phyloP scores from a whole-genome alignment of 2,888 invertebrate species.

The Dascillus cervinus region DNA sequence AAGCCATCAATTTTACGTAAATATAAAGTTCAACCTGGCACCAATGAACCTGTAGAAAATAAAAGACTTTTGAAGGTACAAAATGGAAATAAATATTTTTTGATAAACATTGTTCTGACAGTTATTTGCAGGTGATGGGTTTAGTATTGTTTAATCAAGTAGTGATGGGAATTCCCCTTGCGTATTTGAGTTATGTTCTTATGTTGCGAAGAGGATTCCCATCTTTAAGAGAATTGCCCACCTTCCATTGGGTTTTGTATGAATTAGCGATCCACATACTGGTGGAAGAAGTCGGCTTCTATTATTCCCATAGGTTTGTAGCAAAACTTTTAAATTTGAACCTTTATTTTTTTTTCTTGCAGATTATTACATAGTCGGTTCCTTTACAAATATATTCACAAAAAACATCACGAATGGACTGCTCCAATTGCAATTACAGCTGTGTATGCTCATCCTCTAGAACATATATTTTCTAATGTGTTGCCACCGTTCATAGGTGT shows the following conservation, averaged over 20 bases:
- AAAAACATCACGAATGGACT: slow-evolving; percentile 83
- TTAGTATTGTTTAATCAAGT: slow-evolving; percentile 68
- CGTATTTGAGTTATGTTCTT: slow-evolving; percentile 51
- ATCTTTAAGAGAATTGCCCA: slow-evolving; percentile 61
- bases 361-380: slow-evolving; percentile 66
- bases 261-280: slow-evolving; percentile 67
- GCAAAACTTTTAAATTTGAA: not conserved
- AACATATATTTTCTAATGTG: slow-evolving; percentile 70
- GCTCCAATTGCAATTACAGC: slow-evolving; percentile 77
- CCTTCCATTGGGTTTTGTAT: slow-evolving; percentile 68
- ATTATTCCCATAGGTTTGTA: slow-evolving; percentile 71
- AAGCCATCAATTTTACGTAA: slow-evolving; percentile 62
- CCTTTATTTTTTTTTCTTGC: slow-evolving; percentile 22
- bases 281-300: slow-evolving; percentile 75
- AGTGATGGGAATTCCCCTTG: slow-evolving; percentile 59
- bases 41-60: slow-evolving; percentile 68
- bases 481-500: slow-evolving; percentile 71
- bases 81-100: slow-evolving; percentile 6
- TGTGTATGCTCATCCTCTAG: slow-evolving; percentile 72
- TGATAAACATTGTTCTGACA: too few species aligned
- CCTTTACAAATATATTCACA: slow-evolving; percentile 76
- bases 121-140: slow-evolving; percentile 56
- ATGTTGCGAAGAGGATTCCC: slow-evolving; percentile 63
- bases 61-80: slow-evolving; percentile 51
- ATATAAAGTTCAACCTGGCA: slow-evolving; percentile 78